A percentile compares a stretch with the other conserved stretches of the same genome.
These are phyloP conservation scores for Tragelaphus buxtoni DNA, from an alignment of 2,113 vertebrate species.

Conservation along the genomic window DNA sequence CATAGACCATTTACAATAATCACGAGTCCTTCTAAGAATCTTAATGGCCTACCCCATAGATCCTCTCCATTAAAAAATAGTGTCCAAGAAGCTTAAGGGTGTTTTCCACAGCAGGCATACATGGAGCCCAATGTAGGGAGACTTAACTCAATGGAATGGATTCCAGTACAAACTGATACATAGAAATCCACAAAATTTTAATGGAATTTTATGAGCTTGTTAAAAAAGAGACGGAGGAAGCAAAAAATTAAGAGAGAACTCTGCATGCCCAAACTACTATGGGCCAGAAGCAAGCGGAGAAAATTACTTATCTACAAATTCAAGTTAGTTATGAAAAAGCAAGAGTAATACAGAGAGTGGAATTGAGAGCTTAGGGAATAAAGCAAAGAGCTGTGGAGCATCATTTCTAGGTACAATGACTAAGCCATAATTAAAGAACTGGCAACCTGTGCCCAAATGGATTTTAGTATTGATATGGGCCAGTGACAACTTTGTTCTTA, in stretches of 20 bases:
- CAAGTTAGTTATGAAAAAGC: not conserved
- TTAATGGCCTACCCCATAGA: not conserved
- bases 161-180: not conserved
- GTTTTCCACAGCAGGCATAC: not conserved
- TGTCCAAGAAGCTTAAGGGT: not conserved
- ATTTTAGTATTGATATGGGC: not conserved
- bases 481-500: not conserved
- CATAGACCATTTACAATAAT: not conserved
- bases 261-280: not conserved
- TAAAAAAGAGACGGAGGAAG: not conserved
- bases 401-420: not conserved
- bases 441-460: not conserved
- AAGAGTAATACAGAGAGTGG: not conserved
- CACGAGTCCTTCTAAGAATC: not conserved
- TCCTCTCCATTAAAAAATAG: not conserved
- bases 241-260: not conserved
- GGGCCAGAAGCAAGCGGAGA: not conserved
- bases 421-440: not conserved
- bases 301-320: not conserved
- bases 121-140: not conserved
- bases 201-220: not conserved
- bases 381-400: not conserved
- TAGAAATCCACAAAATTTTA: not conserved
- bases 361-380: not conserved
- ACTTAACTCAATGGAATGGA: not conserved